Evolutionary conservation across 2,113 vertebrate species (phyloP).

Genomic region (Delphinus delphis): DNA sequence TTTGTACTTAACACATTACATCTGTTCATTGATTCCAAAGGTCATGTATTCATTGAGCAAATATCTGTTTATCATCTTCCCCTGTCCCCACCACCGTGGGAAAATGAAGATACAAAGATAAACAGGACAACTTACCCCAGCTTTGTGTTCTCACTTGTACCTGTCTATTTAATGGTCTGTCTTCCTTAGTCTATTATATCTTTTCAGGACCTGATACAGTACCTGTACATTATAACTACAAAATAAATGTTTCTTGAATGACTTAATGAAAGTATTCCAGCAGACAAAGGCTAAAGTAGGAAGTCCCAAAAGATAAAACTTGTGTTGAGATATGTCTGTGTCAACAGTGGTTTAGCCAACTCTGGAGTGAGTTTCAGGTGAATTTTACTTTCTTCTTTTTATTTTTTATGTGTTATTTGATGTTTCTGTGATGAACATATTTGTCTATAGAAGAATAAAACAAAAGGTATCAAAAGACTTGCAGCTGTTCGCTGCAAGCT

Average conservation of each 20-base stretch:
- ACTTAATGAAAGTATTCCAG: neutral
- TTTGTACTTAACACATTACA: neutral
- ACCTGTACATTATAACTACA: neutral
- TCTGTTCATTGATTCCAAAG: neutral
- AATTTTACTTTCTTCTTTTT: neutral
- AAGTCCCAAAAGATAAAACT: neutral
- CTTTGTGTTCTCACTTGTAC: neutral
- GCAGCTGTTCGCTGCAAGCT: neutral
- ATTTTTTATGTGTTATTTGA: neutral
- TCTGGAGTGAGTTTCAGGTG: neutral
- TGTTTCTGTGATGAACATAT: neutral
- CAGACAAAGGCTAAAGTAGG: neutral
- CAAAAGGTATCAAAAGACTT: neutral
- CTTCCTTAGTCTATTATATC: neutral
- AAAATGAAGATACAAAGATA: neutral
- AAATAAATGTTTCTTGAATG: neutral
- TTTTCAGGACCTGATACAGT: neutral
- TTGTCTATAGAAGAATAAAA: conserved; percentile 1
- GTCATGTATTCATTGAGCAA: neutral
- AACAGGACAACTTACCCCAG: neutral
- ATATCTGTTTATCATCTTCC: neutral
- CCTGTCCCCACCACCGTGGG: neutral
- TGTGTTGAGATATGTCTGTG: neutral
- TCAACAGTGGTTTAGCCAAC: neutral
- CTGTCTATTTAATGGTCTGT: neutral